Conservation (phyloP, 1,140 invertebrate species). For the Helicoverpa zea region DNA sequence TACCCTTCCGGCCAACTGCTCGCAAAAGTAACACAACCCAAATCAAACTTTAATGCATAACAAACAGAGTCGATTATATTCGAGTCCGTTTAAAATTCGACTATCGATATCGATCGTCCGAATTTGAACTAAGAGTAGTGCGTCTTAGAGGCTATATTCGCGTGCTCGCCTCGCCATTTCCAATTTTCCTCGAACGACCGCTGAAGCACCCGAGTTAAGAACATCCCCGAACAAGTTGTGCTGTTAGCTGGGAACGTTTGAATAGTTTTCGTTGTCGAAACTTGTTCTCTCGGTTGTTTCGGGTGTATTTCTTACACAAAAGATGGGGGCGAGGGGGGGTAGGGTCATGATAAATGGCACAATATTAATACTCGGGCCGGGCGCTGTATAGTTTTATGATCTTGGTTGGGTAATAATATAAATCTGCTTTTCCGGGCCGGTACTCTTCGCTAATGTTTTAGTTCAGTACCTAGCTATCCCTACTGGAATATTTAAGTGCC, state of each 20-base stretch:
- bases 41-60: conserved; percentile 52
- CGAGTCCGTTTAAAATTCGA: conserved; percentile 55
- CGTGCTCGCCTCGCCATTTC: conserved; percentile 63
- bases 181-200: conserved; percentile 83
- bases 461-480: conserved; percentile 54
- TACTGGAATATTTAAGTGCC: conserved; percentile 30
- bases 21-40: conserved; percentile 52
- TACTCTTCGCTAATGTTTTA: conserved; percentile 66
- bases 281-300: conserved; percentile 79
- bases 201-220: conserved; percentile 84
- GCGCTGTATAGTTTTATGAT: conserved; percentile 83
- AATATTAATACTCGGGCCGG: conserved; percentile 78
- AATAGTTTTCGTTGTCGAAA: conserved; percentile 81
- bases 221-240: conserved; percentile 82
- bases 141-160: conserved; percentile 60
- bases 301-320: conserved; percentile 83
- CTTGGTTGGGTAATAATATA: conserved; percentile 84
- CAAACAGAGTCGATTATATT: conserved; percentile 50
- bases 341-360: conserved; percentile 81
- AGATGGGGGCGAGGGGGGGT: conserved; percentile 69
- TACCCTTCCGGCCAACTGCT: conserved; percentile 83
- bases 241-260: conserved; percentile 79
- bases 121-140: conserved; percentile 56
- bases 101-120: conserved; percentile 49
- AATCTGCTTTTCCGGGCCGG: conserved; percentile 81